Conservation (phyloP, 1,140 invertebrate species). For the Melanaphis sacchari region DNA sequence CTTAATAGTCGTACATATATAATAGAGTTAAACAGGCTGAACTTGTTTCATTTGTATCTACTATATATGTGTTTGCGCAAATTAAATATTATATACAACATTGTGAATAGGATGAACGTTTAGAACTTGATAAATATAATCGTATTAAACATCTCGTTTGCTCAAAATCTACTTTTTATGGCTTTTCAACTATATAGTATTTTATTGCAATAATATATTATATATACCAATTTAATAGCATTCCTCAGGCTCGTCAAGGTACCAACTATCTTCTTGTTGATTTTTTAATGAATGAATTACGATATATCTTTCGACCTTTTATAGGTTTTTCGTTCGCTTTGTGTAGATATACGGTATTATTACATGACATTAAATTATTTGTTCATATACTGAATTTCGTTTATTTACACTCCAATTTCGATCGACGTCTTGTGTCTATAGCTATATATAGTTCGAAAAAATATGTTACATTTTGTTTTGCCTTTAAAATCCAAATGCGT, state of each 20-base stretch:
- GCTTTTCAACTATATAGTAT: background rate
- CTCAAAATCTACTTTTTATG: conserved; percentile 3
- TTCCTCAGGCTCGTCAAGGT: background rate
- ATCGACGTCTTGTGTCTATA: background rate
- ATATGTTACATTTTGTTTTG: background rate
- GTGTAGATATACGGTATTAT: background rate
- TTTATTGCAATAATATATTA: background rate
- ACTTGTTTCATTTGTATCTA: background rate
- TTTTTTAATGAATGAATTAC: conserved; percentile 32
- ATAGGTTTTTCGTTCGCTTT: background rate
- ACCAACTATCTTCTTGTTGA: background rate
- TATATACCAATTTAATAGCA: background rate
- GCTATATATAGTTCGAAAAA: background rate
- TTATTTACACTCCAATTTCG: background rate
- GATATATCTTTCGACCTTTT: background rate
- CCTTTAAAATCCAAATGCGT: background rate
- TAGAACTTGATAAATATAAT: background rate
- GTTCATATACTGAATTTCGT: background rate
- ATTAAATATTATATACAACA: background rate
- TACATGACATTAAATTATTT: background rate
- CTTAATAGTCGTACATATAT: background rate
- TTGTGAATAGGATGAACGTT: background rate
- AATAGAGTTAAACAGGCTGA: background rate
- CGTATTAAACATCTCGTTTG: conserved; percentile 16
- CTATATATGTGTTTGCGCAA: background rate